Conservation (phyloP, 2,888 invertebrate genomes). For the Drosophila anceps region DNA sequence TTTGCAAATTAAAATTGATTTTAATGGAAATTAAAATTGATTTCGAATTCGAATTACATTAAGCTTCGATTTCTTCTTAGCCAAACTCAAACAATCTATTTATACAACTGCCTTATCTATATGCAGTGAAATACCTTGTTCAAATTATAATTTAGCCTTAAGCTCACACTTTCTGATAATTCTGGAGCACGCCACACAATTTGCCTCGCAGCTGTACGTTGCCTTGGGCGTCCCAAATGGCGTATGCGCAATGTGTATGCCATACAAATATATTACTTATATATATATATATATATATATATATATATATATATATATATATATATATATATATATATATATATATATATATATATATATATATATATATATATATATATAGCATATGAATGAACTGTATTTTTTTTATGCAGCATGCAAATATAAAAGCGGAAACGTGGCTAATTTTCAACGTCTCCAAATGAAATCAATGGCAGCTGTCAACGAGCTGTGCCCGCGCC, state of each 20-base stretch:
- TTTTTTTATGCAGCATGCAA: conserved; percentile 46
- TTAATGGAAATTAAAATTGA: not conserved
- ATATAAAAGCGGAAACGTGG: conserved; percentile 62
- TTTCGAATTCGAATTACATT: not conserved
- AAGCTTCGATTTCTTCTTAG: not conserved
- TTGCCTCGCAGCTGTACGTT: not conserved
- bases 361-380: conserved; percentile 7
- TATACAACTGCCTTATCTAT: no score
- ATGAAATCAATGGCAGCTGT: conserved; percentile 71
- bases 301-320: no score
- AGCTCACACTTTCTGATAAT: conserved; percentile 7
- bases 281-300: not conserved
- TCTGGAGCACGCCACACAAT: conserved; percentile 15
- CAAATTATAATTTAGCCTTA: conserved; percentile 8
- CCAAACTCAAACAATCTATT: not conserved
- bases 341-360: no score
- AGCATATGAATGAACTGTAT: conserved; percentile 26
- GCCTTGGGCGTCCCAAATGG: conserved; percentile 3
- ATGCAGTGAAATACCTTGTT: not conserved
- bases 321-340: no score
- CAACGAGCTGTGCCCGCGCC: conserved; percentile 26
- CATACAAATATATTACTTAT: conserved; percentile 22
- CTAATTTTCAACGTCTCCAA: conserved; percentile 66
- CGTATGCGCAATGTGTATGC: conserved; percentile 46
- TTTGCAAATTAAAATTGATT: no score